Evolutionary conservation across 35 echinoderm and acorn worm species (phyloP).

Genomic region (Hemicentrotus pulcherrimus): DNA sequence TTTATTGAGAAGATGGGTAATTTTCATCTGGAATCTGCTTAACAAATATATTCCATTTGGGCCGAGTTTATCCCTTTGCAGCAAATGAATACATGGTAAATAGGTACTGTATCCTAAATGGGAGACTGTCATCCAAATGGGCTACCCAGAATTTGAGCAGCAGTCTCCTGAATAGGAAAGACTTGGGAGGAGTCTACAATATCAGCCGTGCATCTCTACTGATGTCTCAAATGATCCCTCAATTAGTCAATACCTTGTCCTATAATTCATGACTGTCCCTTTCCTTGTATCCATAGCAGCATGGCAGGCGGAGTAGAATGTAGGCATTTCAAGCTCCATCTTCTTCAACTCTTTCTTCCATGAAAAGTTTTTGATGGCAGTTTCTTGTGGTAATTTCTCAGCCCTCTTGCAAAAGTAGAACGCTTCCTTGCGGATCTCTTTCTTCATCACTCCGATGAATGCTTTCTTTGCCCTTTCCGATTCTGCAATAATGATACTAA

Average conservation of each 20-base stretch:
- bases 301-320: conserved; percentile 26
- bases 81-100: too few species aligned
- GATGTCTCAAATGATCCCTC: neutral
- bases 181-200: too few species aligned
- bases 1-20: too few species aligned
- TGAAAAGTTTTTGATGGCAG: neutral
- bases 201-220: too few species aligned
- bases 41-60: too few species aligned
- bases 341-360: conserved; percentile 27
- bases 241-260: neutral
- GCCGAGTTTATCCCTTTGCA: too few species aligned
- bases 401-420: conserved; percentile 36
- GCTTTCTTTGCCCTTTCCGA: conserved; percentile 23
- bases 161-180: too few species aligned
- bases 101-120: too few species aligned
- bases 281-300: conserved; percentile 23
- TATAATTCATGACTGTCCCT: neutral
- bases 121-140: too few species aligned
- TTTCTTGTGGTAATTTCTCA: neutral
- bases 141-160: too few species aligned
- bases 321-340: conserved; percentile 32
- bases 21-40: too few species aligned
- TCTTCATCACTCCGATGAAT: conserved; percentile 19
- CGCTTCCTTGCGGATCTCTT: conserved; percentile 21
- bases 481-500: neutral